phyloP scores from a whole-genome alignment of 2,888 invertebrate genomes.

The Zele albiditarsus region DNA sequence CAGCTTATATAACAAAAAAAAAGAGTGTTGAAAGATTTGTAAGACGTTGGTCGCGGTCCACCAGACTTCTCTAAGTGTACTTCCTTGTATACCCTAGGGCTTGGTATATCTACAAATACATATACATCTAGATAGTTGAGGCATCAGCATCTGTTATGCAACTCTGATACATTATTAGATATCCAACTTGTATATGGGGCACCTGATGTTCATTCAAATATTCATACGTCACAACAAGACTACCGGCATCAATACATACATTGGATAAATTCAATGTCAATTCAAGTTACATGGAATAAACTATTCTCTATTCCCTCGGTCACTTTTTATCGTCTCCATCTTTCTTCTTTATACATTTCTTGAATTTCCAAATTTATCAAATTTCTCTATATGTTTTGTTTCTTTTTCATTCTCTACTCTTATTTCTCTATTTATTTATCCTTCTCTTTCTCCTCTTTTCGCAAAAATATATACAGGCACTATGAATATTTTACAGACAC shows the following conservation, averaged over 20 bases:
- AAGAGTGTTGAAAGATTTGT: conserved; percentile 53
- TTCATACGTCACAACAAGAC: not conserved
- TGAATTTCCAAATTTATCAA: not conserved
- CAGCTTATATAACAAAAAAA: conserved; percentile 13
- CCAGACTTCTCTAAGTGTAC: conserved; percentile 59
- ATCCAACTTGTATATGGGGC: not conserved
- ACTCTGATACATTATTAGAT: conserved; percentile 5
- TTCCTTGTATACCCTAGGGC: conserved; percentile 63
- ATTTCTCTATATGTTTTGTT: not conserved
- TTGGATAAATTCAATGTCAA: not conserved
- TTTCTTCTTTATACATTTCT: not conserved
- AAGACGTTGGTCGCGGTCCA: conserved; percentile 48
- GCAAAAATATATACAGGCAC: not conserved
- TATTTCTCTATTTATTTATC: too few relatives aligned
- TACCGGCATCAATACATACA: not conserved
- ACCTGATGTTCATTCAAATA: not conserved
- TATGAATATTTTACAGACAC: not conserved
- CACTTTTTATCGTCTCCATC: not conserved
- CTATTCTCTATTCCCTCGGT: not conserved
- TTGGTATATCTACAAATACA: conserved; percentile 38
- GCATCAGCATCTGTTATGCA: conserved; percentile 25
- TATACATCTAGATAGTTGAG: not conserved
- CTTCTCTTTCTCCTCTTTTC: not conserved
- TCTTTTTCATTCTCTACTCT: not conserved
- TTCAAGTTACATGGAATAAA: not conserved